Evolutionary conservation across 2,113 vertebrate genomes (phyloP), one percentile per base, ranked within the genome.

Genomic region (Sapajus apella): DNA sequence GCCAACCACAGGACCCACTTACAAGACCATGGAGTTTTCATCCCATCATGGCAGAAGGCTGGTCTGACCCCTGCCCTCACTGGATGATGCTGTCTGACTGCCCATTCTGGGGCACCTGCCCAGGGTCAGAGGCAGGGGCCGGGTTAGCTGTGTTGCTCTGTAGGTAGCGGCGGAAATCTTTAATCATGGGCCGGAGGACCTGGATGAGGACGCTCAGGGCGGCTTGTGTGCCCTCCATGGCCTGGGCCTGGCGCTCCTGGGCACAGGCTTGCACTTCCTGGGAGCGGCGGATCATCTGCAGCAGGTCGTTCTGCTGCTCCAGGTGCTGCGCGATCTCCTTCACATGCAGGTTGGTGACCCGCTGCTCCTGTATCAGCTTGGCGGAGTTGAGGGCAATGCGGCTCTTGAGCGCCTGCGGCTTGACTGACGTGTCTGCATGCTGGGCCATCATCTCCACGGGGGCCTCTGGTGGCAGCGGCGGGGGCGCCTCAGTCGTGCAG

Each of bases 261-360:
- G 99, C 99, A 0, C 99, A 99, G 0, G 99, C 99, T 98, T 99
- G 99, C 0, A 99, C 99, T 96, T 99, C 99, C 98, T 99, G 99
- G 0, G 99, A 99, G 91, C 99, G 99, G 1, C 99, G 99, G 84
- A 99, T 99, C 99, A 99, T 99, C 98, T 99, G 99, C 13, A 99
- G 98, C 97, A 99, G 98, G 97, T 99, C 99, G 0, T 99, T 99
- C 98, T 99, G 99, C 97, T 99, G 99, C 98, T 99, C 99, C 83
- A 99, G 98, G 98, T 99, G 99, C 98, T 99, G 99, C 55, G 99
- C 99, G 0, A 99, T 99, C 98, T 99, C 99, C 80, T 99, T 99
- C 91, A 99, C 99, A 0, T 99, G 99, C 37, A 99, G 98, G 85
- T 99, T 99, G 97, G 99, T 99, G 68, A 99, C 99, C 6, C 99